Conservation (phyloP, 2,113 vertebrate genomes). For the Ceyx cyanopectus region DNA sequence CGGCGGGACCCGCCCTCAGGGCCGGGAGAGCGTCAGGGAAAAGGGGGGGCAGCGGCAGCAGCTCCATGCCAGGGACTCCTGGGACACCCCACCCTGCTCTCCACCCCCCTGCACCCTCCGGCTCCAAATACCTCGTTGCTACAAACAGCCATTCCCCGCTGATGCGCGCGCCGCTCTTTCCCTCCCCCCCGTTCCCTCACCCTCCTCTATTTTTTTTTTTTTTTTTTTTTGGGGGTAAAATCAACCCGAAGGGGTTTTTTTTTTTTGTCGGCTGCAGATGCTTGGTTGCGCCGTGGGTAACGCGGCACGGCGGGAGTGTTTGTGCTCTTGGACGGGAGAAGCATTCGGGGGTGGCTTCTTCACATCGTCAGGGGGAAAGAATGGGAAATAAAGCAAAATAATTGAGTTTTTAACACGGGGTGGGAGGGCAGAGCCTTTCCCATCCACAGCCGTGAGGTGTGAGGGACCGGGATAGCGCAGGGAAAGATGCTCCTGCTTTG, state of each 20-base stretch:
- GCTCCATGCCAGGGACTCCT: not conserved
- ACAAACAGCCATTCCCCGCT: not conserved
- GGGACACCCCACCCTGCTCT: constrained; percentile 36
- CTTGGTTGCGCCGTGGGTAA: not conserved
- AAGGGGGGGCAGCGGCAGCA: not conserved
- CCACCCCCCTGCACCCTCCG: constrained; percentile 16
- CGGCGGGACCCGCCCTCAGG: not conserved
- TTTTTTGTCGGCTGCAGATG: not conserved
- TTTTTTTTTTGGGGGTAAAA: not conserved
- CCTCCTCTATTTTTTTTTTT: not conserved
- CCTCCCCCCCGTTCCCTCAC: not conserved
- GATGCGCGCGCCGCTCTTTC: not conserved
- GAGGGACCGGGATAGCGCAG: not conserved
- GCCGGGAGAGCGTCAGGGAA: not conserved
- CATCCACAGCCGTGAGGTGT: too few species aligned
- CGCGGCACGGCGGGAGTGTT: not conserved
- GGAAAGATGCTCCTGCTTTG: not conserved
- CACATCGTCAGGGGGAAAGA: not conserved
- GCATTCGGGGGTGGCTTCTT: not conserved
- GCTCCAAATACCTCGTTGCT: constrained; percentile 33
- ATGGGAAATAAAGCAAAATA: not conserved
- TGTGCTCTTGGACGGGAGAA: not conserved
- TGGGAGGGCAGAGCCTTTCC: not conserved
- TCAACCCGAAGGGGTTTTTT: not conserved
- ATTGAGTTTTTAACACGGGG: not conserved